Percentiles rank a stretch among this genome's conserved stretches.
Evolutionary conservation across 2,113 vertebrate species (phyloP).

Genomic region (Poeciliopsis turrubarensis): DNA sequence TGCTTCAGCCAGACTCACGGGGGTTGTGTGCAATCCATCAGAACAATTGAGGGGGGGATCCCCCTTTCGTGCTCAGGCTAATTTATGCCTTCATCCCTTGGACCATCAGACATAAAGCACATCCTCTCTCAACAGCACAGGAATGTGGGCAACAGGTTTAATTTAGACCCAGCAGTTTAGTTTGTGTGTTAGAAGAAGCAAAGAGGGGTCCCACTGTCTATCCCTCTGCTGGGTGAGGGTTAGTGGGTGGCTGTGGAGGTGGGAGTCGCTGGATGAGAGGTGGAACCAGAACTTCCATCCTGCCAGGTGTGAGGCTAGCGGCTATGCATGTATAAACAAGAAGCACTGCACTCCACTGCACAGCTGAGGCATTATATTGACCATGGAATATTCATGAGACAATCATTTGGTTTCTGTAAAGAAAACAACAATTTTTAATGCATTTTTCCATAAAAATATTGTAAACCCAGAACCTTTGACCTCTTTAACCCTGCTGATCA

Average conservation of each 20-base stretch:
- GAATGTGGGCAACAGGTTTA: constrained; percentile 65
- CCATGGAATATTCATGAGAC: constrained; percentile 16
- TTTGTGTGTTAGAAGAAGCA: constrained; percentile 45
- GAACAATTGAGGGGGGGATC: constrained; percentile 55
- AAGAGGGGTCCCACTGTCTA: constrained; percentile 32
- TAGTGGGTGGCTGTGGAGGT: constrained; percentile 6
- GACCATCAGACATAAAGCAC: constrained; percentile 50
- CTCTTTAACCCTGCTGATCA: constrained; percentile 15
- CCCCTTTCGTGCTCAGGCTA: constrained; percentile 52
- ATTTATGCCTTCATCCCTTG: constrained; percentile 62
- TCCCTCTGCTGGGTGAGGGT: constrained; percentile 32
- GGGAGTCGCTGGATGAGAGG: constrained; percentile 29
- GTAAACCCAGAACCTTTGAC: constrained; percentile 24
- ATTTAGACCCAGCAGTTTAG: constrained; percentile 33
- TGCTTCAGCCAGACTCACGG: constrained; percentile 52
- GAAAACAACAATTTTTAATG: not conserved
- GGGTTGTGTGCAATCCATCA: constrained; percentile 53
- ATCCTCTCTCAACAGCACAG: constrained; percentile 35
- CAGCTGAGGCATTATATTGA: constrained; percentile 18
- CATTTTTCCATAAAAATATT: constrained; percentile 17
- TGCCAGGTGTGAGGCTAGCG: constrained; percentile 76
- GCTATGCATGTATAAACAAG: constrained; percentile 74
- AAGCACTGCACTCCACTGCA: constrained; percentile 37
- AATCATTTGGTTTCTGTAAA: not conserved
- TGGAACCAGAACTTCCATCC: constrained; percentile 50